Evolutionary conservation across 2,888 invertebrate species (phyloP), one percentile per base, ranked within the genome.

Genomic region (Poecilus cupreus): DNA sequence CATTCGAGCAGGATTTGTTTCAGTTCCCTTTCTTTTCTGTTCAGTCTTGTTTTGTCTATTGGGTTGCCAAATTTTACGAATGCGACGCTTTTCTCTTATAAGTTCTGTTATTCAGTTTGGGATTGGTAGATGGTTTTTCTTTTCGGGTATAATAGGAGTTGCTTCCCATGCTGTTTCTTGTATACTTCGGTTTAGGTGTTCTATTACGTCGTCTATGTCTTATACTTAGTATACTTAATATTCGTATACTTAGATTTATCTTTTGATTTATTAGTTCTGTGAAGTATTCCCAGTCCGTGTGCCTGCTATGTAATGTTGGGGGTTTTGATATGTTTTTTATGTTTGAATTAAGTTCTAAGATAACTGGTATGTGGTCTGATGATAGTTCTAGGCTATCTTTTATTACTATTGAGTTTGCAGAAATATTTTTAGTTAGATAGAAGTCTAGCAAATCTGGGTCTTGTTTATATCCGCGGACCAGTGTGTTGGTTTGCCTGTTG

Each of bases 401-500:
- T 16, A 64, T 24, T 32, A n/a, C 6, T 64, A 26, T 8, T 64
- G 8, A 16, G 16, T 37, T 70, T 13, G 2, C 3, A 2, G 13
- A 18, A 18, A 39, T 70, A 70, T 70, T 13, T 39, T 18, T 20
- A 3, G 8, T 11, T 20, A 82, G 77, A 13, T 37, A 70, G 16
- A 70, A 70, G n/a, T 70, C 20, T 2, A 70, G 43, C n/a, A 70
- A 18, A 24, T 24, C 72, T 10, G 72, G 2, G 11, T 75, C 3
- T 54, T 72, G 68, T 82, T 82, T 60, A 26, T 68, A 46, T 70
- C 80, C 68, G 39, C 74, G 54, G 16, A 74, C 78, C 8, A 57
- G 49, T 80, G 72, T 82, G 76, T 84, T 82, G 16, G 82, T 60
- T 6, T 6, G 43, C 3, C n/a, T 82, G 81, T 83, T 2, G 51